These are phyloP conservation scores for Anniella stebbinsi DNA, from an alignment of 2,797 vertebrate genomes.

Conservation along the genomic window DNA sequence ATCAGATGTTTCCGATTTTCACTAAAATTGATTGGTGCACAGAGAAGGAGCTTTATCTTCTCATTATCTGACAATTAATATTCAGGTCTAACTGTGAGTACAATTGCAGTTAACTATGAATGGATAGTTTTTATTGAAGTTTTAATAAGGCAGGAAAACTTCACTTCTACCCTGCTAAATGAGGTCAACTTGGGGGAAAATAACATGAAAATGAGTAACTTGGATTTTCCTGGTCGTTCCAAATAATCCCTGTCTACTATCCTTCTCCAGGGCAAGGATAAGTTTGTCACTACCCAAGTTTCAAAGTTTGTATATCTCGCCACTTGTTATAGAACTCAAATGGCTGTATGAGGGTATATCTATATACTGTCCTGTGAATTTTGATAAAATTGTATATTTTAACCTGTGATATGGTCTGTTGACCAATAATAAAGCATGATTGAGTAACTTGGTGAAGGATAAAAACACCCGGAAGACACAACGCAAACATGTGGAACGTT, in stretches of 20 bases:
- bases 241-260: too few species aligned
- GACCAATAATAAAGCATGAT: too few species aligned
- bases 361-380: too few species aligned
- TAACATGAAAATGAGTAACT: slow-evolving; percentile 50
- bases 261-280: too few species aligned
- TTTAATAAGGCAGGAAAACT: slow-evolving; percentile 86
- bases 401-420: too few species aligned
- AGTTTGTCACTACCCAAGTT: too few species aligned
- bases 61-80: slow-evolving; percentile 98
- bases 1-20: slow-evolving; percentile 73
- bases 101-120: slow-evolving; percentile 89
- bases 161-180: slow-evolving; percentile 83
- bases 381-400: too few species aligned
- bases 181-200: slow-evolving; percentile 73
- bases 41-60: slow-evolving; percentile 87
- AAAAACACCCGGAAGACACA: slow-evolving; percentile 35
- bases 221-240: too few species aligned
- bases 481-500: slow-evolving; percentile 25
- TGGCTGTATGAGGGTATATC: too few species aligned
- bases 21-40: slow-evolving; percentile 89
- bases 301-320: too few species aligned
- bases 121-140: slow-evolving; percentile 88
- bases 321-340: too few species aligned
- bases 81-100: slow-evolving; percentile 91
- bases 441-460: slow-evolving; percentile 38